phyloP scores from a whole-genome alignment of 2,888 invertebrate species.

The Pandemis heparana region DNA sequence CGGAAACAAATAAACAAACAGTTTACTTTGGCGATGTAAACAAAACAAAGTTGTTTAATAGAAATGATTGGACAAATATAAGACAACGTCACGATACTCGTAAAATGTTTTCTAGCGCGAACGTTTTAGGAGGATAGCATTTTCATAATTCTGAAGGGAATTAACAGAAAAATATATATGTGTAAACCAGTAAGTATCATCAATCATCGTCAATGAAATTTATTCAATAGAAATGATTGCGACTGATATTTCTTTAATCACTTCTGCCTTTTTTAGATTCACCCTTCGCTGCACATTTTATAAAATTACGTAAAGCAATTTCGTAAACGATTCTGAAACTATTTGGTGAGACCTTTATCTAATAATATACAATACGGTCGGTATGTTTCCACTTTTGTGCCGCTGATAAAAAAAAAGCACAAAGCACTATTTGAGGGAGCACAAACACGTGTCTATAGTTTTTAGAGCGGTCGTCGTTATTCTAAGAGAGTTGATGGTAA shows the following conservation, averaged over 20 bases:
- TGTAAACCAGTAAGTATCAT: too few species aligned
- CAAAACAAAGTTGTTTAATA: conserved; percentile 12
- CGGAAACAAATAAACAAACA: conserved; percentile 35
- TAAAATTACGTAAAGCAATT: conserved; percentile 26
- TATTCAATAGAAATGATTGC: too few species aligned
- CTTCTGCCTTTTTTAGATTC: neutral
- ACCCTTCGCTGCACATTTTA: neutral
- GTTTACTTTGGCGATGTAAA: conserved; percentile 1
- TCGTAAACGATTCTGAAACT: conserved; percentile 21
- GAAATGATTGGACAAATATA: neutral
- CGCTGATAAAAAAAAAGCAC: neutral
- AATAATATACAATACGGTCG: neutral
- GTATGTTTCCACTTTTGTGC: neutral
- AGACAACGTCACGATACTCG: neutral
- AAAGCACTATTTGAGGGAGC: conserved; percentile 1
- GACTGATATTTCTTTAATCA: too few species aligned
- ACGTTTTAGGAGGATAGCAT: too few species aligned
- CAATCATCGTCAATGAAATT: too few species aligned
- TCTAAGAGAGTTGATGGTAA: neutral
- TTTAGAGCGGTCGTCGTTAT: conserved; percentile 11
- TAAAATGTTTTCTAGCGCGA: too few species aligned
- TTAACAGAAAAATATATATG: too few species aligned
- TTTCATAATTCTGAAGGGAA: too few species aligned
- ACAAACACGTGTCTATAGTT: conserved; percentile 15
- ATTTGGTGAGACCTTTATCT: conserved; percentile 6